Conservation (phyloP, 2,888 invertebrate species). For the Drosophila tripunctata region DNA sequence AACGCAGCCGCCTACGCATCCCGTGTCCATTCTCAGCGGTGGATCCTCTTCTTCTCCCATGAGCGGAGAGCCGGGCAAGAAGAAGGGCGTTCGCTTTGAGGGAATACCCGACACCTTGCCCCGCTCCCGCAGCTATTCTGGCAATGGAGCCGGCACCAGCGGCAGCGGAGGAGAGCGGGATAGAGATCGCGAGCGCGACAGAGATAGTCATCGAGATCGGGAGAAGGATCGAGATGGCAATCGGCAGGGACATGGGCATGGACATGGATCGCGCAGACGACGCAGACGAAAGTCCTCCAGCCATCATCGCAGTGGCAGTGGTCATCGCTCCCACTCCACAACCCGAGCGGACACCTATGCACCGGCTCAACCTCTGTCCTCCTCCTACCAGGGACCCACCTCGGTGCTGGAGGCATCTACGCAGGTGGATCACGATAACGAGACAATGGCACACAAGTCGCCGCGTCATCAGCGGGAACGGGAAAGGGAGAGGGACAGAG, state of each 20-base stretch:
- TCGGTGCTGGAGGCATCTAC: conserved; percentile 58
- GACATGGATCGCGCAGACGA: conserved; percentile 77
- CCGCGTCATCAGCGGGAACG: conserved; percentile 57
- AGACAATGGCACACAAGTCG: conserved; percentile 37
- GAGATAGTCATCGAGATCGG: conserved; percentile 62
- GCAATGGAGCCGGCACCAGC: conserved; percentile 83
- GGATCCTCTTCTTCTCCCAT: conserved; percentile 81
- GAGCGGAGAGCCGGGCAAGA: conserved; percentile 80
- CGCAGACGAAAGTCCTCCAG: conserved; percentile 80
- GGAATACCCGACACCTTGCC: conserved; percentile 85
- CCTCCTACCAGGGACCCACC: conserved; percentile 81
- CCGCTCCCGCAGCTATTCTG: conserved; percentile 86
- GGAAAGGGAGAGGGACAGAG: conserved; percentile 46
- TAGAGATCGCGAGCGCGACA: conserved; percentile 30
- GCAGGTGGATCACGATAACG: conserved; percentile 28
- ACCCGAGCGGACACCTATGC: conserved; percentile 82
- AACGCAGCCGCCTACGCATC: conserved; percentile 70
- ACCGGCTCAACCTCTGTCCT: conserved; percentile 81
- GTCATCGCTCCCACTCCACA: conserved; percentile 79
- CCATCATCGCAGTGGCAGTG: conserved; percentile 79
- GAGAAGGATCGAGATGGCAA: conserved; percentile 64
- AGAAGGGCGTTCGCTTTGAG: conserved; percentile 84
- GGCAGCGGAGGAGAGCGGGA: conserved; percentile 35
- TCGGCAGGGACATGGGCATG: conserved; percentile 58
- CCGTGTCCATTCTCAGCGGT: conserved; percentile 80